Percentiles rank a stretch among this genome's conserved stretches.
Conservation (phyloP, 2,888 invertebrate genomes). For the Andrena marginata region DNA sequence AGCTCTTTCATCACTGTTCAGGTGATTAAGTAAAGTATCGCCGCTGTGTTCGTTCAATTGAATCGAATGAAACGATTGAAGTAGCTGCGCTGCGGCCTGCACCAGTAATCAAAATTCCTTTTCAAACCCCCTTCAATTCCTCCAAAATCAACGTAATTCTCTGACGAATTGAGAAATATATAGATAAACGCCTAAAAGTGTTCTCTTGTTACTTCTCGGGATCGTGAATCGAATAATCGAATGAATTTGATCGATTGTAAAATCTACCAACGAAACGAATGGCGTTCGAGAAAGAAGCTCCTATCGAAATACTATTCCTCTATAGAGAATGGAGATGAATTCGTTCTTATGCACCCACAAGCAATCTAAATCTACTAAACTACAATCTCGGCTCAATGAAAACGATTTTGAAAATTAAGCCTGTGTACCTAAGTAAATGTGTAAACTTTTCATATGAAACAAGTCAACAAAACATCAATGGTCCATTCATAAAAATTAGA, state of each 20-base stretch:
- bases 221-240: conserved; percentile 1
- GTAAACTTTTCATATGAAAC: too few species aligned
- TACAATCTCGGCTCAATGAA: too few species aligned
- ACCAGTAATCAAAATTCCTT: background rate
- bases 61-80: conserved; percentile 5
- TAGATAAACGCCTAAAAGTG: background rate
- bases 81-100: background rate
- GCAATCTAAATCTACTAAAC: too few species aligned
- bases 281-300: background rate
- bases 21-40: conserved; percentile 7
- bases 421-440: too few species aligned
- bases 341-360: background rate
- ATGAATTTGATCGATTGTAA: conserved; percentile 20
- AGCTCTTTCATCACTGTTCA: conserved; percentile 10
- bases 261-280: conserved; percentile 20
- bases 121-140: background rate
- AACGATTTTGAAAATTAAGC: too few species aligned
- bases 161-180: background rate
- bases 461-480: too few species aligned
- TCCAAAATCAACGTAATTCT: background rate
- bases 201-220: too few species aligned
- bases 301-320: conserved; percentile 26
- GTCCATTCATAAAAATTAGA: too few species aligned
- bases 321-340: conserved; percentile 22
- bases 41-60: conserved; percentile 15